Evolutionary conservation across 2,797 vertebrate genomes (phyloP), one percentile per base, ranked within the genome.

Genomic region (Enteromius unitaeniatus): DNA sequence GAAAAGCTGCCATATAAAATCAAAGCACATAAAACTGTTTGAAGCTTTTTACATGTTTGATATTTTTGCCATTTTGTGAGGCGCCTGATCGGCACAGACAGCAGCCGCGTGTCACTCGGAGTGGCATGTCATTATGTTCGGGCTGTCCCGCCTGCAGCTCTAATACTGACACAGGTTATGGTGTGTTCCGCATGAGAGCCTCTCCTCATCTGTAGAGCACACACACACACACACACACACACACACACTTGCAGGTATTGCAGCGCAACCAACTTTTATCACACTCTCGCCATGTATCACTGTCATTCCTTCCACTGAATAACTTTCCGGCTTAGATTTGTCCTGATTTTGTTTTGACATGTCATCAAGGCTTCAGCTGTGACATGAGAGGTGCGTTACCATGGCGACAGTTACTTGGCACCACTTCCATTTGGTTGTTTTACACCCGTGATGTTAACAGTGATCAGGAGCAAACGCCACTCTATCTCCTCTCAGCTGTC

Each of bases 401-500:
- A 73, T 86, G 67, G 67, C 40, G 23, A 78, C 58, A 74, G 58
- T 70, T 81, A 69, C 40, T 73, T 51, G 60, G 26, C 68, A 64
- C 19, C 45, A 19, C 40, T 67, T 79, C 55, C 69, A 31, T 79
- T 79, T 19, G 26, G 34, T 73, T 67, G 14, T 47, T 31, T 76
- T 42, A 51, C 49, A 37, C 68, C 60, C 19, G 15, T 49, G 21
- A 51, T 76, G 23, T 45, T 55, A 60, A 28, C 23, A 40, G 17
- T 73, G 55, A 67, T 82, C n/a, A 31, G 53, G 40, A 51, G 53
- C 26, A 23, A 72, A 69, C 21, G 11, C 79, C 85, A 84, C 90
- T 81, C 86, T 85, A 90, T 88, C 87, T 90, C 86, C 78, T 87
- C 84, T 83, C 26, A 84, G 72, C 86, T 58, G 37, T 58, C 83